Evolutionary conservation across 2,113 vertebrate genomes (phyloP), one percentile per base, ranked within the genome.

Genomic region (Gobius niger): DNA sequence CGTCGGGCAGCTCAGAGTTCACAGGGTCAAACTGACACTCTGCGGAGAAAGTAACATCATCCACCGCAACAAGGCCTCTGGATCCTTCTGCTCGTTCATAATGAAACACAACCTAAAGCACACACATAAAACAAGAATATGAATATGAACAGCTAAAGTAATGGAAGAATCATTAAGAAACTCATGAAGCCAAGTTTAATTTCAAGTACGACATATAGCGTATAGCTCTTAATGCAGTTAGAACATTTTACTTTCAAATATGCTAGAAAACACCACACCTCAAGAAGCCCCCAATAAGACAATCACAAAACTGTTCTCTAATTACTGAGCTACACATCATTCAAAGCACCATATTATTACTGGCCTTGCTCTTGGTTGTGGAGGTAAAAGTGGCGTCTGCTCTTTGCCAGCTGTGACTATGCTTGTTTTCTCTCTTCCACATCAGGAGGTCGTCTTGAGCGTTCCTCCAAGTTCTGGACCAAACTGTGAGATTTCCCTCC

Each of bases 11-110:
- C 24, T 73, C 34, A 14, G 47, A 79, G 87, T 93, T 90, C 24
- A 89, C 7, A 0, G 85, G 85, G 69, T 92, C 91, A 66, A 90
- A 85, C 18, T 16, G 7, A 65, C 92, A 93, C 53, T 85, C 84
- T 46, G 56, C 66, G 62, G 90, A 92, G 80, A 93, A 92, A 63
- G 92, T 89, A 61, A 92, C 50, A 52, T 92, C 92, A 8, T 93
- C 92, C 56, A 93, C 63, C 0, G 89, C 91, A 24, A 86, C 86
- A 40, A 85, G 65, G 2, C 82, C 85, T 70, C 73, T 62, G 41
- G 2, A 18, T 34, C 9, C 46, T 0, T 47, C 53, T 5, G 65
- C 63, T 3, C n/a, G 82, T 65, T 83, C 76, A 50, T 90, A 91
- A 16, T 79, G 76, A 57, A 93, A 88, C 5, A 89, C 88, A 59